Evolutionary conservation across 2,113 vertebrate species (phyloP).

Genomic region (Pterophyllum scalare): DNA sequence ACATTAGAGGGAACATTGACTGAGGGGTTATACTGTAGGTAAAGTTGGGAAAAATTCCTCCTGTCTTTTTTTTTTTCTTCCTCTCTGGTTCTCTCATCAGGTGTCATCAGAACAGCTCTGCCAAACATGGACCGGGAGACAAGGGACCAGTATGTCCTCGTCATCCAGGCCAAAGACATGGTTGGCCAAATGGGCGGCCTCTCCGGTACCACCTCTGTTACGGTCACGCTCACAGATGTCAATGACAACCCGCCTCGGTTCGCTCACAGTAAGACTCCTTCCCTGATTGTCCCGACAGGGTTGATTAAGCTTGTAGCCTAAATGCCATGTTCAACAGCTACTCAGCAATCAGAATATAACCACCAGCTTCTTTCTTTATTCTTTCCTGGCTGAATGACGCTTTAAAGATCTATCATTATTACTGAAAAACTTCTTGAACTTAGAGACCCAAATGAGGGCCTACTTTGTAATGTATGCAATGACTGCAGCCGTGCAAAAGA

Average conservation of each 20-base stretch:
- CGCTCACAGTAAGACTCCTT: conserved; percentile 85
- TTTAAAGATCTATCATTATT: conserved; percentile 26
- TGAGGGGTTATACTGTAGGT: not conserved
- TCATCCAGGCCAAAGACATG: conserved; percentile 99
- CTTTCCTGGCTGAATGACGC: not conserved
- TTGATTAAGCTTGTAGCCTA: conserved; percentile 16
- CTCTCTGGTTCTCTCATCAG: conserved; percentile 66
- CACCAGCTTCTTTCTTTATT: not conserved
- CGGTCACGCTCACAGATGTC: conserved; percentile 93
- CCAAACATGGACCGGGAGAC: conserved; percentile 97
- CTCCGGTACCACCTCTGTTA: conserved; percentile 94
- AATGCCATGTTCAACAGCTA: conserved; percentile 14
- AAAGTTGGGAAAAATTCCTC: not conserved
- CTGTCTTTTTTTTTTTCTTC: not conserved
- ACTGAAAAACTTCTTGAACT: conserved; percentile 36
- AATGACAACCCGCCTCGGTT: conserved; percentile 97
- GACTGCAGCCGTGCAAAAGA: not conserved
- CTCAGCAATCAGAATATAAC: conserved; percentile 41
- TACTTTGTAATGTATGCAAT: not conserved
- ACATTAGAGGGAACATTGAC: no score
- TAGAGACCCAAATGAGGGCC: conserved; percentile 12
- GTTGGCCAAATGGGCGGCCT: conserved; percentile 96
- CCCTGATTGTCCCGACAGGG: not conserved
- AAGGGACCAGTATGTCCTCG: conserved; percentile 93
- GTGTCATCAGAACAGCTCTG: conserved; percentile 94